Base-by-base conservation (phyloP, 2,888 invertebrate species). In the Acanthococcus lagerstroemiae region DNA sequence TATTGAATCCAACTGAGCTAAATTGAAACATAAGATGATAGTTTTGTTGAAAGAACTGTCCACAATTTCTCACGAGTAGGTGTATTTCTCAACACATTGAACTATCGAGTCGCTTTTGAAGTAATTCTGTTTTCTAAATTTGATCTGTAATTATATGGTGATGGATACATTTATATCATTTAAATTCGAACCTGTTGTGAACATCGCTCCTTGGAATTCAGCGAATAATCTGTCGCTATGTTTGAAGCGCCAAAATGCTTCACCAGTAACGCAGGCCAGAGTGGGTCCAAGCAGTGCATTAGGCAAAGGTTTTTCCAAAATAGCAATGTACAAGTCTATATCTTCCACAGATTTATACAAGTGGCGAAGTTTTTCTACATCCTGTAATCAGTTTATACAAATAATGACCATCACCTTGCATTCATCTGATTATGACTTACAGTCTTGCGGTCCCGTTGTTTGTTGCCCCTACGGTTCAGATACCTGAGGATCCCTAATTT, bases 141-240 rank as follows among this genome's bases (percentile, higher is more conserved):
- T n/a, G n/a, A n/a, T n/a, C n/a, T n/a, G n/a, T n/a, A n/a, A n/a
- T n/a, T n/a, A n/a, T n/a, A n/a, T n/a, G n/a, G n/a, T n/a, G n/a
- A n/a, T n/a, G n/a, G n/a, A n/a, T n/a, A n/a, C n/a, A n/a, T n/a
- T n/a, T n/a, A n/a, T n/a, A n/a, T n/a, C n/a, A n/a, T n/a, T n/a
- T n/a, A n/a, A n/a, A n/a, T n/a, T n/a, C n/a, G n/a, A n/a, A n/a
- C 46, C 46, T 4, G 4, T 5, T 5, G 46, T 45, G 19, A 45
- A 45, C 19, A 17, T 45, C 15, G 46, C 15, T 45, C 19, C 17
- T 45, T 4, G 2, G 71, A 84, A 84, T 75, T 88, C 89, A 72
- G 83, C 93, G 83, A 89, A 94, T 76, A 82, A 92, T 67, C 92
- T 80, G 77, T 95, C 94, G 0, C 90, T 91, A 7, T 82, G 85